Evolutionary conservation across 2,113 vertebrate genomes (phyloP), one percentile per base, ranked within the genome.

Genomic region (Nyctereutes procyonoides): DNA sequence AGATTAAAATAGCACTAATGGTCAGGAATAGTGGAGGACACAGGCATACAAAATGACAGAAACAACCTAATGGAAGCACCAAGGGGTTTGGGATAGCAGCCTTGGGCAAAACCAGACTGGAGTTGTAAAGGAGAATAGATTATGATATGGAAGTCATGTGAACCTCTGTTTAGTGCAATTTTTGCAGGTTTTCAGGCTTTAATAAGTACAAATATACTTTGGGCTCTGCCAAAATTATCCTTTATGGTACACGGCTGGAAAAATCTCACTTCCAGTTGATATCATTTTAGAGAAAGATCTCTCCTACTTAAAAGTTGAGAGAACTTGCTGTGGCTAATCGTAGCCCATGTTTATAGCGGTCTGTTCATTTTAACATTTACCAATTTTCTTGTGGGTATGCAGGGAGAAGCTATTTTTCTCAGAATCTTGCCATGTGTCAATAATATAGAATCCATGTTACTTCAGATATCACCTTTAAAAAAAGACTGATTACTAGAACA

Each of bases 251-350:
- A 80, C 81, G 2, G 1, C 26, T 83, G 55, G 32, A 86, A 43
- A 94, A 96, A 20, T 73, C 28, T 97, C 51, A 74, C 38, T 94
- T 67, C 5, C 1, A 38, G 74, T 71, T 63, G 8, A 15, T 69
- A 80, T 11, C 16, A 74, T 96, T 97, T 93, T 86, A 67, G 16
- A 80, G 51, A 93, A 94, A 91, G 8, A 26, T 79, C 73, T 67
- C 20, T 93, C 26, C 63, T 80, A 17, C n/a, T 2, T 88, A 71
- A 13, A 94, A 88, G 93, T 38, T 26, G 20, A 85, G 17, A 14
- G 0, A 89, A 81, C 8, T 77, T 73, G 4, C 58, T 92, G 12
- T 83, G 86, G 2, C 62, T 87, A 43, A 89, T 48, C 53, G 13
- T 28, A 51, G 67, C 30, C 30, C 62, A 65, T 91, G 88, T 97